These are phyloP conservation scores for Plebejus melissa DNA, from an alignment of 2,888 invertebrate genomes.

Conservation along the genomic window DNA sequence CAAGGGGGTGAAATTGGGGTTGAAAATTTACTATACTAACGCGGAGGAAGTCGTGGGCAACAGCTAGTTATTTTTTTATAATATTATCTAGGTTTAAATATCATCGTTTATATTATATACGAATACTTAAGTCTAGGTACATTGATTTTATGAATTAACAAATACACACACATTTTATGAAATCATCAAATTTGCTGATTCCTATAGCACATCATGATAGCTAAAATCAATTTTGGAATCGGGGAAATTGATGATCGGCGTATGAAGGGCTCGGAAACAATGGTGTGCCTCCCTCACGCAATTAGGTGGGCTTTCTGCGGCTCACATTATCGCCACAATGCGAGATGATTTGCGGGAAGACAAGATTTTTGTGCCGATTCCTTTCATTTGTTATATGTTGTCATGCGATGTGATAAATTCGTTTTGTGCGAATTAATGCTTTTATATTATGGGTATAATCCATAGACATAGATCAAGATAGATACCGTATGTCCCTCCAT, in stretches of 20 bases:
- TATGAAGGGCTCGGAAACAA: slow-evolving; percentile 72
- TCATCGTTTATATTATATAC: too few species aligned
- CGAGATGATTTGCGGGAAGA: slow-evolving; percentile 74
- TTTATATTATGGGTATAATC: not conserved
- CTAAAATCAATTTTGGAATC: slow-evolving; percentile 56
- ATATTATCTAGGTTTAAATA: too few species aligned
- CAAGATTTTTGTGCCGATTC: slow-evolving; percentile 61
- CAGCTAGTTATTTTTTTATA: too few species aligned
- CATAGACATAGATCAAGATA: too few species aligned
- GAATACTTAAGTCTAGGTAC: not conserved
- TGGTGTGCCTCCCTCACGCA: slow-evolving; percentile 62
- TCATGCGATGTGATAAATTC: slow-evolving; percentile 52
- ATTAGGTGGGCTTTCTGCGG: slow-evolving; percentile 76
- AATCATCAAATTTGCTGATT: not conserved
- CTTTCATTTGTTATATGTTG: slow-evolving; percentile 62
- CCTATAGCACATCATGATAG: slow-evolving; percentile 35
- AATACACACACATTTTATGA: not conserved
- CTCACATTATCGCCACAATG: slow-evolving; percentile 72
- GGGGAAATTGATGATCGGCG: slow-evolving; percentile 70
- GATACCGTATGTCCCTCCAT: too few species aligned
- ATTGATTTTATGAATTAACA: not conserved
- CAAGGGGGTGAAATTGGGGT: too few species aligned
- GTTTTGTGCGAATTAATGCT: not conserved
- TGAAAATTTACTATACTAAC: too few species aligned
- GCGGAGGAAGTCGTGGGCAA: too few species aligned